These are phyloP conservation scores for Psix sp. DNA, from an alignment of 1,140 invertebrate species.

Conservation along the genomic window DNA sequence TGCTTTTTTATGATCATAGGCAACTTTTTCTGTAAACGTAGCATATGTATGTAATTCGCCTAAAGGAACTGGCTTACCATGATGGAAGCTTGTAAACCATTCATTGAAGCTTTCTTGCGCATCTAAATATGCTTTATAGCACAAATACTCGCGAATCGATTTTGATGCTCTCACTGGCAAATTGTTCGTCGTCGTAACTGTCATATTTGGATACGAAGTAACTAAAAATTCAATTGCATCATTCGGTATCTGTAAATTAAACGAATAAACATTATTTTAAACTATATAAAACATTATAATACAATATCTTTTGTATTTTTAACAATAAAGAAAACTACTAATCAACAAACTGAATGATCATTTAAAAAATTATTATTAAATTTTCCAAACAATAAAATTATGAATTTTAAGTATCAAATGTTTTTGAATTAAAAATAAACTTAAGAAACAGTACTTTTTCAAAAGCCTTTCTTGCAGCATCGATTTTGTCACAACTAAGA, in stretches of 20 bases:
- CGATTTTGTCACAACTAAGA: slow-evolving; percentile 81
- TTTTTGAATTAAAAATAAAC: slow-evolving; percentile 17
- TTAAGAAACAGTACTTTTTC: slow-evolving; percentile 77
- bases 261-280: neutral
- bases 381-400: slow-evolving; percentile 24
- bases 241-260: slow-evolving; percentile 77
- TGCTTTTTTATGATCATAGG: slow-evolving; percentile 88
- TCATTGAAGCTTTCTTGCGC: slow-evolving; percentile 91
- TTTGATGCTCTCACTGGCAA: slow-evolving; percentile 75
- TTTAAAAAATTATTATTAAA: too few relatives aligned
- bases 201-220: slow-evolving; percentile 77
- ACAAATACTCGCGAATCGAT: slow-evolving; percentile 85
- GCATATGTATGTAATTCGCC: slow-evolving; percentile 79
- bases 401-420: slow-evolving; percentile 25
- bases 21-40: slow-evolving; percentile 91
- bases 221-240: slow-evolving; percentile 82
- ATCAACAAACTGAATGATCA: too few relatives aligned
- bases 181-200: slow-evolving; percentile 71
- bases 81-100: slow-evolving; percentile 91
- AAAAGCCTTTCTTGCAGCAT: slow-evolving; percentile 83
- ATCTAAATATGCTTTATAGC: slow-evolving; percentile 87
- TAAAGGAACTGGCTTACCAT: slow-evolving; percentile 84
- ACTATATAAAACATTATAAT: too few relatives aligned
- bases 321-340: too few relatives aligned
- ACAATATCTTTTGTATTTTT: too few relatives aligned